These are phyloP conservation scores for Garrulus glandarius DNA, from an alignment of 2,797 vertebrate species.

Conservation along the genomic window DNA sequence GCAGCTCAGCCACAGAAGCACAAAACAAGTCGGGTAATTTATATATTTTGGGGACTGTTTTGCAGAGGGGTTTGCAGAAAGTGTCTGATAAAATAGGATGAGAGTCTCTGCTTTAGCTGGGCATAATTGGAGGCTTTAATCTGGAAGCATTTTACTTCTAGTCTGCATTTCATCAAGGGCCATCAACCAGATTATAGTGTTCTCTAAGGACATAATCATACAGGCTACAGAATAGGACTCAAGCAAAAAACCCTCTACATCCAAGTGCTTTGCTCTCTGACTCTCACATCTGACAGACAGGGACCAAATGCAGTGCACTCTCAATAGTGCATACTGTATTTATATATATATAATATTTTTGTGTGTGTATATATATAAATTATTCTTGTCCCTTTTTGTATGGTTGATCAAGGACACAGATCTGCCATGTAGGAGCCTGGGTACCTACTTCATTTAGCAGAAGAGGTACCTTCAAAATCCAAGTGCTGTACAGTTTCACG, in stretches of 20 bases:
- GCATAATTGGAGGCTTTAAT: neutral
- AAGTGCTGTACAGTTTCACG: neutral
- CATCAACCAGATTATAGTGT: neutral
- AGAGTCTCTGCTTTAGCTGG: neutral
- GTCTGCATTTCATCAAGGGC: neutral
- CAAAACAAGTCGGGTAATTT: neutral
- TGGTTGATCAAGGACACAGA: neutral
- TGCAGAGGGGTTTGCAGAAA: neutral
- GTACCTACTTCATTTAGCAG: neutral
- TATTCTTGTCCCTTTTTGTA: neutral
- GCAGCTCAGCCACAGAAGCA: neutral
- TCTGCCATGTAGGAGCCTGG: constrained; percentile 4
- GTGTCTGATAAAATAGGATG: neutral
- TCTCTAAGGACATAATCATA: neutral
- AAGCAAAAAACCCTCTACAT: neutral
- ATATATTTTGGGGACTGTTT: neutral
- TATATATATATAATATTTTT: neutral
- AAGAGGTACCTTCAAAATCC: neutral
- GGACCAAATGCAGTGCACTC: neutral
- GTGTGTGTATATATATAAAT: neutral
- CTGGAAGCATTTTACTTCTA: neutral
- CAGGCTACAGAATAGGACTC: neutral
- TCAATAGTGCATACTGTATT: neutral
- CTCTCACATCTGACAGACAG: neutral
- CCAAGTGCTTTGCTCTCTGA: neutral